phyloP scores from a whole-genome alignment of 2,797 vertebrate species.

The Nyctalus aviator region DNA sequence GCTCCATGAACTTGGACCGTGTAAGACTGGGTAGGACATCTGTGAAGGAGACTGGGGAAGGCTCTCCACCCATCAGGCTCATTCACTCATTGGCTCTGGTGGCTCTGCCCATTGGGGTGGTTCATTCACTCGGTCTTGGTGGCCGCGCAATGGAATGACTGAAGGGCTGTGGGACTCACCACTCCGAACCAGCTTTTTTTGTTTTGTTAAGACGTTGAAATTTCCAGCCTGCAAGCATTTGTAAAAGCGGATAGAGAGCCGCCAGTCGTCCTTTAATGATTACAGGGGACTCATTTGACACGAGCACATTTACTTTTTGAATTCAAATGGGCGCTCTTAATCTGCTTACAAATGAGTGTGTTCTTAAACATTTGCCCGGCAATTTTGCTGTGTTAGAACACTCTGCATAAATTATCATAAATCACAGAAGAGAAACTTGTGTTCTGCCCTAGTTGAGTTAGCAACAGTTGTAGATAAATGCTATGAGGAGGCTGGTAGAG shows the following conservation, averaged over 20 bases:
- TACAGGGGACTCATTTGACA: neutral
- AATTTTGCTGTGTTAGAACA: slow-evolving; percentile 10
- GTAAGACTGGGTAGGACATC: neutral
- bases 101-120: neutral
- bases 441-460: neutral
- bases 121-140: neutral
- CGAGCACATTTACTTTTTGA: neutral
- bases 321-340: slow-evolving; percentile 45
- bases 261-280: neutral
- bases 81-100: neutral
- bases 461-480: neutral
- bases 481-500: neutral
- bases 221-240: neutral
- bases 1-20: neutral
- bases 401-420: slow-evolving; percentile 5
- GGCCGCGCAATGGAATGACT: neutral
- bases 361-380: slow-evolving; percentile 31
- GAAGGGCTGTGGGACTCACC: neutral
- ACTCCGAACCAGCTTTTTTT: neutral
- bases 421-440: slow-evolving; percentile 8
- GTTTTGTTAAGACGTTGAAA: neutral
- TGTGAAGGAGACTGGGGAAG: neutral
- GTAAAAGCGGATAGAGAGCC: neutral
- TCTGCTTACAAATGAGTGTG: slow-evolving; percentile 14
- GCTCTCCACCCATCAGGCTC: neutral